Percentiles rank a stretch among this genome's conserved stretches.
These are phyloP conservation scores for Triplophysa dalaica DNA, from an alignment of 2,113 vertebrate species.

Conservation along the genomic window DNA sequence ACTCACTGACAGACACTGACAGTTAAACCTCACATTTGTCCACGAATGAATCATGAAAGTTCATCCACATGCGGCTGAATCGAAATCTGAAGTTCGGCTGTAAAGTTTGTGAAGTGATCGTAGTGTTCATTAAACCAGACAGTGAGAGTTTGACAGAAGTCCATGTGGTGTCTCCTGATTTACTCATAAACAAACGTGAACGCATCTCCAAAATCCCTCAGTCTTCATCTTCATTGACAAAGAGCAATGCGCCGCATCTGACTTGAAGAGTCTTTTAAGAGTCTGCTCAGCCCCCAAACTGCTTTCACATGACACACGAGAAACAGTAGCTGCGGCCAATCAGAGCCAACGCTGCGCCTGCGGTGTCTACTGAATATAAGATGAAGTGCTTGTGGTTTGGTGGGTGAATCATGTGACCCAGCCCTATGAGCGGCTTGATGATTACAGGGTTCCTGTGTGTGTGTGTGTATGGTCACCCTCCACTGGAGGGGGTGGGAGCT, in stretches of 20 bases:
- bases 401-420: constrained; percentile 69
- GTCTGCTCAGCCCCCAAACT: constrained; percentile 52
- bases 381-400: constrained; percentile 80
- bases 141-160: too few species aligned
- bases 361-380: constrained; percentile 72
- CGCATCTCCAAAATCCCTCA: background rate
- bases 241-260: constrained; percentile 37
- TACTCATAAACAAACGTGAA: background rate
- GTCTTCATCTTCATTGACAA: background rate
- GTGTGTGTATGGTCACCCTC: constrained; percentile 40
- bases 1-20: background rate
- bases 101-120: background rate
- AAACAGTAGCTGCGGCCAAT: constrained; percentile 69
- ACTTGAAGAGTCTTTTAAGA: constrained; percentile 62
- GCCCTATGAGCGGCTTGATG: constrained; percentile 64
- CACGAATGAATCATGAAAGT: background rate
- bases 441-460: constrained; percentile 71
- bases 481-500: constrained; percentile 44
- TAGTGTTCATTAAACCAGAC: background rate
- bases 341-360: constrained; percentile 25
- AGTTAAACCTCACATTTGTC: background rate
- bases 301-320: constrained; percentile 65
- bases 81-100: background rate
- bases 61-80: background rate
- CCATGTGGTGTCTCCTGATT: too few species aligned